Evolutionary conservation across 2,888 invertebrate genomes (phyloP), one percentile per base, ranked within the genome.

Genomic region (Aphidius colemani): DNA sequence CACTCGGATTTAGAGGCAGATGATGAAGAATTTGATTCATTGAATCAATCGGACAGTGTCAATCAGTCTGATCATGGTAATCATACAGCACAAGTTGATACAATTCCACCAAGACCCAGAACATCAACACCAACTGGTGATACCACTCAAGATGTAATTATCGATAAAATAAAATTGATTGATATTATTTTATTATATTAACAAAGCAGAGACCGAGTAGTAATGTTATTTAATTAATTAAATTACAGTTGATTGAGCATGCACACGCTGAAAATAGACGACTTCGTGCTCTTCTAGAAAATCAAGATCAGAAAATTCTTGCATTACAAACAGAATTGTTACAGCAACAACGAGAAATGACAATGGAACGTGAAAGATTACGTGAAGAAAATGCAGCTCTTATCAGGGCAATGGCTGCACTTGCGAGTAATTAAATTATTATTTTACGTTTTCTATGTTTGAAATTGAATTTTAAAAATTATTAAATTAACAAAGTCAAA

Each of bases 1-100:
- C 86, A 86, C 53, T 86, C 86, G 65, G 87, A 87, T 77, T 80
- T 87, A 67, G 87, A 87, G 71, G 87, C 87, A 44, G 87, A 87
- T 69, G 84, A 87, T 68, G 87, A 87, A 71, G 87, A 87, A 53
- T 78, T 78, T 59, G 78, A 78, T 74, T 87, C 87, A 70, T 83
- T 86, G 46, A 85, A 85, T 75, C 86, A 86, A 70, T 85, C 81
- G 76, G 82, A 82, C 70, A 73, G 78, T 61, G 72, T 78, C 6
- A 78, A 76, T 70, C 78, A 78, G 61, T 78, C 78, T 11, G 78
- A 78, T 53, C 77, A 75, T 13, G 78, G 78, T 10, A 76, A 75
- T 69, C 78, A 78, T 44, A 75, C 74, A 10, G 71, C 77, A 11
- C 74, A 72, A 64, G 65, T 75, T 9, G 70, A 74, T 6, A 67